Conservation (phyloP, 2,797 vertebrate genomes). For the Rhinella marina region DNA sequence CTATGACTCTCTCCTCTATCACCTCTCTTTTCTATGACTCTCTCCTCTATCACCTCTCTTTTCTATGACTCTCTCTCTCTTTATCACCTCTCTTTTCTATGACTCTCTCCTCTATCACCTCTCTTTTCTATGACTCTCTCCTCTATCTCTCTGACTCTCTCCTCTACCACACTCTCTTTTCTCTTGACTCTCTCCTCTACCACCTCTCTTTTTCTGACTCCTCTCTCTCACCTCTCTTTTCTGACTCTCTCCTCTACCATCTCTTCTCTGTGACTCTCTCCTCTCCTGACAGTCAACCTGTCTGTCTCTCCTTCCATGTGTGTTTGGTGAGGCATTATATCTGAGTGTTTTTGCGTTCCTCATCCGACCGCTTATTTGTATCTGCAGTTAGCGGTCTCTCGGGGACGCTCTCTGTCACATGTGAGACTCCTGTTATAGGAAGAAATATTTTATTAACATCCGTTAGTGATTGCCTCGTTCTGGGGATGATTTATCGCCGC, state of each 20-base stretch:
- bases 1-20: background rate
- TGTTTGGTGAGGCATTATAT: too few relatives aligned
- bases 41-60: background rate
- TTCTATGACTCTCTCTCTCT: background rate
- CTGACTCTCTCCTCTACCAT: background rate
- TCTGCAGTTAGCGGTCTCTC: background rate
- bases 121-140: background rate
- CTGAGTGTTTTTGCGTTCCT: constrained; percentile 18
- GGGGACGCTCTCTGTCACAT: constrained; percentile 31
- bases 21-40: background rate
- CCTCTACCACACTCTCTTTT: background rate
- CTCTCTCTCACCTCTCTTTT: background rate
- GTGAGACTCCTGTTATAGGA: constrained; percentile 10
- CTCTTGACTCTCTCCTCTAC: background rate
- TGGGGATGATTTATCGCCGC: background rate
- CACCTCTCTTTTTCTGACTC: background rate
- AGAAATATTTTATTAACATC: constrained; percentile 22
- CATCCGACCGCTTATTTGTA: constrained; percentile 5
- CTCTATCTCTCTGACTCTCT: background rate
- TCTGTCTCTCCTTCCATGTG: background rate
- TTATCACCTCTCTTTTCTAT: background rate
- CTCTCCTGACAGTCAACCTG: background rate
- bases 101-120: background rate
- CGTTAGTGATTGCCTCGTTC: background rate
- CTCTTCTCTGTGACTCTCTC: background rate